phyloP scores from a whole-genome alignment of 1,140 invertebrate genomes.

The Diploscapter pachys region DNA sequence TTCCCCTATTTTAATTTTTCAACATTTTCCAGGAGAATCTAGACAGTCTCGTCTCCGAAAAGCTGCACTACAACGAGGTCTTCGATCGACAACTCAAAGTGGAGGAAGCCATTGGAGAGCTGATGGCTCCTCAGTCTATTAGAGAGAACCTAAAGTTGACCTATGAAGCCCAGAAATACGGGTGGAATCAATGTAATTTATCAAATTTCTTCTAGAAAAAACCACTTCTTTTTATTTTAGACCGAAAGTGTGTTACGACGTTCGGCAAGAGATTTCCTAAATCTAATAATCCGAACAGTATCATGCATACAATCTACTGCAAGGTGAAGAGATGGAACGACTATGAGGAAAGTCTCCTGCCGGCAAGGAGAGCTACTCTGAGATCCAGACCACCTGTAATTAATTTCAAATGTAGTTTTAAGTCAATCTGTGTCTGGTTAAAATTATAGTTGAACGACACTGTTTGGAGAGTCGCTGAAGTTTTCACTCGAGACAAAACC shows the following conservation, averaged over 20 bases:
- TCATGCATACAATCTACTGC: background rate
- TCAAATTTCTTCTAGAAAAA: background rate
- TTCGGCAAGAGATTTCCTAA: conserved; percentile 19
- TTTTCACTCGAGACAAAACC: conserved; percentile 11
- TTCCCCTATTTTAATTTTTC: background rate
- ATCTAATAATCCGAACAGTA: conserved; percentile 9
- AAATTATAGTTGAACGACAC: conserved; percentile 21
- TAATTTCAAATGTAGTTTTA: too few relatives aligned
- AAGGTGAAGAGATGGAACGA: background rate
- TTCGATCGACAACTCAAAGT: conserved; percentile 5
- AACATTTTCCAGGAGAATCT: conserved; percentile 10
- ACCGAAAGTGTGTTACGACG: conserved; percentile 8
- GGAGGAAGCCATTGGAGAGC: conserved; percentile 7
- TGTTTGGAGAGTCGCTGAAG: conserved; percentile 18
- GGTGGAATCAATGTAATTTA: conserved; percentile 15
- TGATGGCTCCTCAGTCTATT: background rate
- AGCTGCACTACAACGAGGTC: conserved; percentile 9
- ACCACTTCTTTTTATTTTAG: background rate
- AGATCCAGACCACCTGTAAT: conserved; percentile 5
- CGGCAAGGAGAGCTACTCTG: background rate
- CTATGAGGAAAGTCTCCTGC: conserved; percentile 6
- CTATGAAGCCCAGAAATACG: conserved; percentile 25
- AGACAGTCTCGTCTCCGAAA: conserved; percentile 17
- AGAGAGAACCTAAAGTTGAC: background rate
- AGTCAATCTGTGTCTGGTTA: background rate